A percentile compares a stretch with the other conserved stretches of the same genome.
These are phyloP conservation scores for Trissolcus japonicus DNA, from an alignment of 2,888 invertebrate species.

Conservation along the genomic window DNA sequence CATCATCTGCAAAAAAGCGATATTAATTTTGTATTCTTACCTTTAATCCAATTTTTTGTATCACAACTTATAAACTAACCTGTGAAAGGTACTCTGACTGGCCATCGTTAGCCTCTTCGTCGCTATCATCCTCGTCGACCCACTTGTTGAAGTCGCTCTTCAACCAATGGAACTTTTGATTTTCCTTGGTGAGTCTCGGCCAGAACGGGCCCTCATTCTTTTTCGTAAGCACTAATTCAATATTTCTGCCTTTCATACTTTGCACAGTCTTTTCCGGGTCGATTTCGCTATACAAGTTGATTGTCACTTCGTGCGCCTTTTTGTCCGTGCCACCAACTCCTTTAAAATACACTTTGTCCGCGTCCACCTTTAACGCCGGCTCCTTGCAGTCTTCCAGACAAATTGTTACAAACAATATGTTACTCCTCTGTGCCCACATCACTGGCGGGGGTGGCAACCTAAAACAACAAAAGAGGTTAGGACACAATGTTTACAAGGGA, in stretches of 20 bases:
- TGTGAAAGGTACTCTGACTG: constrained; percentile 14
- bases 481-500: too few species aligned
- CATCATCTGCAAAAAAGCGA: too few species aligned
- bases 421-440: constrained; percentile 94
- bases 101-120: constrained; percentile 76
- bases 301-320: constrained; percentile 90
- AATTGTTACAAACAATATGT: constrained; percentile 90
- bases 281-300: constrained; percentile 89
- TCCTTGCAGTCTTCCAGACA: constrained; percentile 93
- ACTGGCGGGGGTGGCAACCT: constrained; percentile 87
- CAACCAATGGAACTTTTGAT: constrained; percentile 94
- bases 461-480: background rate
- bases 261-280: constrained; percentile 86
- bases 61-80: background rate
- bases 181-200: constrained; percentile 91
- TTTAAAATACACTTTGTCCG: constrained; percentile 84
- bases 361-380: constrained; percentile 85
- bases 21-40: too few species aligned
- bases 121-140: constrained; percentile 97
- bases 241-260: constrained; percentile 84
- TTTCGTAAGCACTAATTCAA: constrained; percentile 86
- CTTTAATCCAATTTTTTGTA: too few species aligned
- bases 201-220: constrained; percentile 86
- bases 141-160: constrained; percentile 99
- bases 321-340: constrained; percentile 90